A percentile compares a stretch with the other conserved stretches of the same genome.
Evolutionary conservation across 2,113 vertebrate species (phyloP).

Genomic region (Heptranchias perlo): DNA sequence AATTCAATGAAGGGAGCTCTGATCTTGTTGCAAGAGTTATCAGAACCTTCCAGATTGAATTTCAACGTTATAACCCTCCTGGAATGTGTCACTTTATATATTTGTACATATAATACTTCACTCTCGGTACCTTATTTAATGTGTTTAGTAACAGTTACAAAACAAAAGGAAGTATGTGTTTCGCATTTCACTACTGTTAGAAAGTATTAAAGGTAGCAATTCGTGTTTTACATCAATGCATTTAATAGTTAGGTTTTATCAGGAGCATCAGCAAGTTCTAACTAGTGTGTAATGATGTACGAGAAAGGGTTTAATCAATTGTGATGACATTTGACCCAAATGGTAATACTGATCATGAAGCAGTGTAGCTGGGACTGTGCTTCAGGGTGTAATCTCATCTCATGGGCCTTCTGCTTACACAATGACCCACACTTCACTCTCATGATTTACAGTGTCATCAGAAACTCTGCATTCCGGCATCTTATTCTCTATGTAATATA

Average conservation of each 20-base stretch:
- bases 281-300: not conserved
- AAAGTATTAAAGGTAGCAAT: not conserved
- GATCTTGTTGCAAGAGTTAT: not conserved
- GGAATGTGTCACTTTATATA: not conserved
- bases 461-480: not conserved
- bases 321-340: not conserved
- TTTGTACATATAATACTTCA: not conserved
- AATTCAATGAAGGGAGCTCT: not conserved
- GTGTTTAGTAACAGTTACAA: not conserved
- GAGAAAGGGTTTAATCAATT: not conserved
- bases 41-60: not conserved
- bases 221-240: not conserved
- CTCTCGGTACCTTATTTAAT: not conserved
- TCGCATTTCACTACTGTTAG: not conserved
- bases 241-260: not conserved
- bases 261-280: conserved; percentile 3
- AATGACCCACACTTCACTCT: not conserved
- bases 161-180: not conserved
- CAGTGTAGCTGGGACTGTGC: not conserved
- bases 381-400: not conserved
- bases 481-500: not conserved
- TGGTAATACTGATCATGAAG: not conserved
- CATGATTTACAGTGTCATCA: not conserved
- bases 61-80: not conserved
- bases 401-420: not conserved